Base-by-base conservation (phyloP, 2,888 invertebrate species). In the Timandra comae region DNA sequence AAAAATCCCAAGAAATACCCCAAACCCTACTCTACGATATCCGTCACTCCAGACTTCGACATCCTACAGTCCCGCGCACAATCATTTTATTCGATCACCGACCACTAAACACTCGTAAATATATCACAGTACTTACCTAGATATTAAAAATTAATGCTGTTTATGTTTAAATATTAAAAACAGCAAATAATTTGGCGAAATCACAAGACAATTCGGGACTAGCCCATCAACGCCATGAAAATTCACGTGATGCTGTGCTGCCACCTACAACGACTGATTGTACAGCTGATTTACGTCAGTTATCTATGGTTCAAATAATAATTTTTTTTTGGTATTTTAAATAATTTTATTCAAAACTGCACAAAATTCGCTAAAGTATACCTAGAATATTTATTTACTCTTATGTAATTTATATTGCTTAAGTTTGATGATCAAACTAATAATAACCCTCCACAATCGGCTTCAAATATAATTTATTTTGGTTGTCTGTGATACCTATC, bases 221-320 rank as follows among this genome's bases (percentile, higher is more conserved):
- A 81, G 81, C 82, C 86, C 86, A 78, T 80, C 79, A 79, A 72
- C 82, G 87, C 87, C 86, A 82, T 87, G 84, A 87, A 85, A 85
- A 87, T 88, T 89, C 88, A 89, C 88, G 88, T 88, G 88, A 88
- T 82, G 81, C 86, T 63, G 86, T 87, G 86, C 85, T 87, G 86
- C 87, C 84, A 86, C 76, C 87, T 87, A 79, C 71, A 76, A 78
- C 65, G 55, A 76, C 72, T 76, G 63, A 67, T 60, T 6, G 56
- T 63, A 84, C 86, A 86, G 86, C 86, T 86, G 86, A 86, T 86
- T 85, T 80, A 82, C 79, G 84, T 85, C 85, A 84, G 72, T 81
- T 82, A 77, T 85, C 85, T 86, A 85, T 86, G 85, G 58, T 37
- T 21, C 13, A 6, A 5, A 26, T 3, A 30, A 20, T 13, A n/a